These are phyloP conservation scores for Hyalella azteca DNA, from an alignment of 2,888 invertebrate species.

Conservation along the genomic window DNA sequence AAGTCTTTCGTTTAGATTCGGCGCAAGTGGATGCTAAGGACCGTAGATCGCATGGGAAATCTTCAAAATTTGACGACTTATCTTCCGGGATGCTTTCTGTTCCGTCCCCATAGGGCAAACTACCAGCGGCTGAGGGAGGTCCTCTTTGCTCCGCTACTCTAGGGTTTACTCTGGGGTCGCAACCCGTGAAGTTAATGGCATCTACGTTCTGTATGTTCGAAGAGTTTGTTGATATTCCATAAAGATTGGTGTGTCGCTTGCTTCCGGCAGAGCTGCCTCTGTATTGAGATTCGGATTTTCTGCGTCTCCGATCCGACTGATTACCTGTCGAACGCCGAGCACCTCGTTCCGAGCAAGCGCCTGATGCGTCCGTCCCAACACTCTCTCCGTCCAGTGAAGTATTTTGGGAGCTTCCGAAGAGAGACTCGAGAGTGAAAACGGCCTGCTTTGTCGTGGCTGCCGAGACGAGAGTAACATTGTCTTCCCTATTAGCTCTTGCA, in stretches of 20 bases:
- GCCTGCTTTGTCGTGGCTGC: neutral
- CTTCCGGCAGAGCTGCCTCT: neutral
- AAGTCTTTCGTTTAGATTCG: slow-evolving; percentile 10
- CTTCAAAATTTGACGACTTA: slow-evolving; percentile 8
- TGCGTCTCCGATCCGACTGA: neutral
- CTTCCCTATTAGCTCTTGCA: neutral
- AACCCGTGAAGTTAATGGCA: neutral
- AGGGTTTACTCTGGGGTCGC: neutral
- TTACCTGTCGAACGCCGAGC: neutral
- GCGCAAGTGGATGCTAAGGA: neutral
- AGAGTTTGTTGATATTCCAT: neutral
- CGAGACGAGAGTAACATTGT: neutral
- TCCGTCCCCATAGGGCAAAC: neutral
- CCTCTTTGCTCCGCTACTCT: neutral
- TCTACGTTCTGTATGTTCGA: neutral
- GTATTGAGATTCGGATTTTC: neutral
- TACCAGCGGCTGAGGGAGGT: neutral
- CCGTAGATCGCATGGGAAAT: neutral
- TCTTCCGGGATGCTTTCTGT: neutral
- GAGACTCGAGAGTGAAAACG: slow-evolving; percentile 32
- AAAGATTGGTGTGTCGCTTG: neutral
- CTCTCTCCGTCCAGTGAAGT: slow-evolving; percentile 18
- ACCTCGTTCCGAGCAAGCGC: neutral
- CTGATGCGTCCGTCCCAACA: slow-evolving; percentile 9
- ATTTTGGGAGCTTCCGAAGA: slow-evolving; percentile 36